Base-by-base conservation (phyloP, 2,888 invertebrate species). In the Drosophila mimetica region DNA sequence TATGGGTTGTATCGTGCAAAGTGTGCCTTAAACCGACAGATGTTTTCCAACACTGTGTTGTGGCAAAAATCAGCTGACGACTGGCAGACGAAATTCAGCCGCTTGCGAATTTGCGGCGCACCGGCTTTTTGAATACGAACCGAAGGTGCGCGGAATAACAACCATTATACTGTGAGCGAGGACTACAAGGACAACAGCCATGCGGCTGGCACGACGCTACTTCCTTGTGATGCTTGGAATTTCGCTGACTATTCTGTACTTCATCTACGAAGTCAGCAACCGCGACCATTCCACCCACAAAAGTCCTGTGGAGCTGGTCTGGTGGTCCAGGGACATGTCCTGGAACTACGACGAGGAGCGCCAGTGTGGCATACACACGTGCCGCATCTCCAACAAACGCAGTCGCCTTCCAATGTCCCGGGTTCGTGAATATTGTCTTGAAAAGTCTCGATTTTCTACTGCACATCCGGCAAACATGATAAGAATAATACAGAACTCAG, bases 351-450 rank as follows among this genome's bases (percentile, higher is more conserved):
- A 81, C 13, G 73, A 78, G 52, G 28, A 13, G 4, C 85, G 82
- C 0, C 20, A 50, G 3, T 84, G 84, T 18, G 85, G 82, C 0
- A 20, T 18, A 4, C 2, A 18, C 1, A 48, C 22, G 0, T 84
- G 84, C 16, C 79, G 64, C 28, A 13, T 84, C 6, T 75, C 69
- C 55, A 88, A 86, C 53, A 67, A 74, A 44, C 76, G 71, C 5
- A 8, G 50, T 2, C 72, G 57, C 2, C 42, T 74, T 22, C 1
- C n/a, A 0, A 7, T 28, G 1, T 55, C 81, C 1, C 37, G 48
- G 4, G 83, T 83, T 22, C 50, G 81, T 73, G 7, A 25, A 22
- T 13, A 13, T 11, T 34, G 6, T 0, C 2, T 25, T 25, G 5
- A 16, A 36, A 22, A 32, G 20, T 8, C 1, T 11, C 3, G 36